Conservation (phyloP, 2,797 vertebrate genomes). For the Hipposideros larvatus region DNA sequence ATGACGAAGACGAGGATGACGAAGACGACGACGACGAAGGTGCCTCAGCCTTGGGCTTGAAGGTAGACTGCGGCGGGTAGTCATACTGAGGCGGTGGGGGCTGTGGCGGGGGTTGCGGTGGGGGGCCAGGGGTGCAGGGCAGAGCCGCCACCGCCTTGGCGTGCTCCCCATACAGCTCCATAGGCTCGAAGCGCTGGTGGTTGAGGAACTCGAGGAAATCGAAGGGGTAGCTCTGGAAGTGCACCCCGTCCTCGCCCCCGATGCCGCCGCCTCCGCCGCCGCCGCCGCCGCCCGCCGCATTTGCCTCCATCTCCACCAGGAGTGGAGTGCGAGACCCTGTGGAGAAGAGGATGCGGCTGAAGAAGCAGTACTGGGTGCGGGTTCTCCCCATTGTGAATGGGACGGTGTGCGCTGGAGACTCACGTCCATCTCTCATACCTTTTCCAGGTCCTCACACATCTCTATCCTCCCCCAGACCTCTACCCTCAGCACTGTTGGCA, state of each 20-base stretch:
- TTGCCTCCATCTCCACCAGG: conserved; percentile 85
- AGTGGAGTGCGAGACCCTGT: conserved; percentile 64
- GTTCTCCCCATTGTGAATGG: not conserved
- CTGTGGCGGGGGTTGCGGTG: conserved; percentile 75
- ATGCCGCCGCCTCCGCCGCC: conserved; percentile 73
- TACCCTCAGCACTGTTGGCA: not conserved
- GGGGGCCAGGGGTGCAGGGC: conserved; percentile 82
- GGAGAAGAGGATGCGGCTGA: conserved; percentile 47
- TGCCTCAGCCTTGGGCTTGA: conserved; percentile 84
- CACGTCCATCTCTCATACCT: rapidly evolving
- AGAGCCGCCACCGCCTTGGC: conserved; percentile 84
- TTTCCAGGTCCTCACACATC: not conserved
- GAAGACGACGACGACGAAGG: conserved; percentile 79
- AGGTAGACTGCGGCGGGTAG: conserved; percentile 67
- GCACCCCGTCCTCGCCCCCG: conserved; percentile 86
- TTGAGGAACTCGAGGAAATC: conserved; percentile 89
- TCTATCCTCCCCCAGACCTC: not conserved
- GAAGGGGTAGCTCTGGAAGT: conserved; percentile 89
- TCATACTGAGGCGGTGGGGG: conserved; percentile 77
- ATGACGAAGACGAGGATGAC: conserved; percentile 89
- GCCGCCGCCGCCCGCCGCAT: conserved; percentile 80
- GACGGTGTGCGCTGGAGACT: rapidly evolving
- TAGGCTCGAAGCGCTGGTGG: conserved; percentile 88
- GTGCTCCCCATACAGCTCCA: conserved; percentile 87
- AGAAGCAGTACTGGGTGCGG: not conserved